Evolutionary conservation across 2,113 vertebrate species (phyloP).

Genomic region (Antigone vipio): DNA sequence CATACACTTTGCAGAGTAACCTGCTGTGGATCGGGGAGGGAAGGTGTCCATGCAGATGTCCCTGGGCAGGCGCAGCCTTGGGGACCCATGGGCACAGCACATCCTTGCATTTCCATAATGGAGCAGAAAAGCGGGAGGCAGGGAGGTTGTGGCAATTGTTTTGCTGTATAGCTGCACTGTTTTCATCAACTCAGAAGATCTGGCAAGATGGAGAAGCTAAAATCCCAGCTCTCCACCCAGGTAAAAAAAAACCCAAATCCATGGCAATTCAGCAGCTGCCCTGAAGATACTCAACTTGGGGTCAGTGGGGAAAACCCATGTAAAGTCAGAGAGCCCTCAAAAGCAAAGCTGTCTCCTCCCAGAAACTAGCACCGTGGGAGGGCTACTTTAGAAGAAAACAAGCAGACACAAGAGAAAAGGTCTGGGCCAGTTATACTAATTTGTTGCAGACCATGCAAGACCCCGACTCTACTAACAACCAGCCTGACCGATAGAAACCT

Average conservation of each 20-base stretch:
- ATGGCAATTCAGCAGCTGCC: neutral
- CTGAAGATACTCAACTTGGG: neutral
- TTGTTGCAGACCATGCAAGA: neutral
- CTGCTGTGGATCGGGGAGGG: neutral
- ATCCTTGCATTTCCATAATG: neutral
- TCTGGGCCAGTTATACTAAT: neutral
- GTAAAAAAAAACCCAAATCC: neutral
- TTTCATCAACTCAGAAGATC: neutral
- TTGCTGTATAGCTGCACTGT: neutral
- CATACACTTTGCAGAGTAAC: neutral
- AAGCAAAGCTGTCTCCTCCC: neutral
- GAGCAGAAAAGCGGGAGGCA: neutral
- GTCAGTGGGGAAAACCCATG: neutral
- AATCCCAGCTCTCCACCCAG: neutral
- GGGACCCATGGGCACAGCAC: accelerated
- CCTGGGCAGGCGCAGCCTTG: neutral
- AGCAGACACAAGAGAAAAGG: neutral
- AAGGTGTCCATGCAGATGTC: neutral
- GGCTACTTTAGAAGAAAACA: neutral
- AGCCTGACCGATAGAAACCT: slow-evolving; percentile 48
- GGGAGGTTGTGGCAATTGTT: neutral
- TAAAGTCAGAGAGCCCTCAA: neutral
- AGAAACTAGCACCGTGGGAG: neutral
- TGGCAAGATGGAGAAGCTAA: neutral
- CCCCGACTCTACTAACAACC: neutral